Evolutionary conservation across 1,140 invertebrate genomes (phyloP), one percentile per base, ranked within the genome.

Genomic region (Chironomus striatipennis): DNA sequence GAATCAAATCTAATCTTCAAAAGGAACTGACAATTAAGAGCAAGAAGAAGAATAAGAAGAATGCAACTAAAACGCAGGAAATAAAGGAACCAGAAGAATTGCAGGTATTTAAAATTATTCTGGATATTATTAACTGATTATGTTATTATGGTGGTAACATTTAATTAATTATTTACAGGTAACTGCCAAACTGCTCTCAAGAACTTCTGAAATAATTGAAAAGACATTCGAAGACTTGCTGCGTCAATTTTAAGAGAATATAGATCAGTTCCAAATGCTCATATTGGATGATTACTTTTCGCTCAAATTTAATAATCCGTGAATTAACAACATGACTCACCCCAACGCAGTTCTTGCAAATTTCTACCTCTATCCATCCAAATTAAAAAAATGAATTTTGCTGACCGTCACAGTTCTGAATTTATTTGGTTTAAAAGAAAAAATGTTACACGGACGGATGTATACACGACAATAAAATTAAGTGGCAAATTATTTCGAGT

Each of bases 351-450:
- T 94, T 42, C 84, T 96, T 81, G 86, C 86, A 1, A 90, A 87
- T 6, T 96, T 90, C 84, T 88, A 89, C 15, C 84, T 90, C 0
- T 94, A 93, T 83, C 93, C 94, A 0, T 81, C 82, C n/a, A 89
- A 90, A 80, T 87, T 95, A 76, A 87, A 90, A n/a, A n/a, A 76
- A 77, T 87, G 1, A 77, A 86, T 74, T 90, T 88, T 83, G 85
- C 86, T 5, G 81, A 87, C 70, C 84, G 84, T 76, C 75, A 86
- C 1, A 79, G 87, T 20, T 89, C 87, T 75, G 78, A 78, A n/a
- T 94, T 91, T 80, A 83, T 80, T 4, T 96, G 95, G 95, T 90
- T 85, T 76, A 85, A 77, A 77, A 80, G 84, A n/a, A 74, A 78
- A 77, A n/a, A n/a, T n/a, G n/a, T n/a, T n/a, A n/a, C n/a, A n/a